A percentile compares a stretch with the other conserved stretches of the same genome.
Evolutionary conservation across 1,140 invertebrate genomes (phyloP).

Genomic region (Caerostris extrusa): DNA sequence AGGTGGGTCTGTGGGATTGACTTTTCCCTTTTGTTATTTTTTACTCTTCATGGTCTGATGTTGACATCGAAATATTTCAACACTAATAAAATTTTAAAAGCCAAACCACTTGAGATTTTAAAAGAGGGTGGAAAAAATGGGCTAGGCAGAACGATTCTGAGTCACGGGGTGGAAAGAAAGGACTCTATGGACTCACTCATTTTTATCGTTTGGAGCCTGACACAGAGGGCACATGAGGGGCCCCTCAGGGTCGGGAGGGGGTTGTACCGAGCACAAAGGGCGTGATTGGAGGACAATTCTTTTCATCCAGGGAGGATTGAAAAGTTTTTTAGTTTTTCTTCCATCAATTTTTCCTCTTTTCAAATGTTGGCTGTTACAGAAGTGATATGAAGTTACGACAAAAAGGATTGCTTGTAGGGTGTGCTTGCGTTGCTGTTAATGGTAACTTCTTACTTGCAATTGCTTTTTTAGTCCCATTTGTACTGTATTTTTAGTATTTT

Average conservation of each 20-base stretch:
- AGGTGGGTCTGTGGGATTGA: background rate
- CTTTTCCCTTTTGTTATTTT: background rate
- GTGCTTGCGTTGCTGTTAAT: conserved; percentile 34
- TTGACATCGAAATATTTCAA: background rate
- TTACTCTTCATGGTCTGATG: background rate
- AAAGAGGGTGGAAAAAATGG: background rate
- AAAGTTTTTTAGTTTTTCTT: conserved; percentile 3
- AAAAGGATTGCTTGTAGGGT: conserved; percentile 60
- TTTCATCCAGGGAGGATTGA: background rate
- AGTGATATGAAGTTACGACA: conserved; percentile 71
- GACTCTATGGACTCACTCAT: conserved; percentile 56
- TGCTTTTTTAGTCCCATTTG: background rate
- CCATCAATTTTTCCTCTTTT: background rate
- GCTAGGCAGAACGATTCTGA: background rate
- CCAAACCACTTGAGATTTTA: conserved; percentile 35
- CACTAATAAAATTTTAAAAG: conserved; percentile 52
- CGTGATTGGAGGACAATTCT: conserved; percentile 64
- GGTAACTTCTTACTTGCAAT: conserved; percentile 38
- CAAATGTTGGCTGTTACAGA: conserved; percentile 39
- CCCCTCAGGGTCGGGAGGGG: conserved; percentile 59
- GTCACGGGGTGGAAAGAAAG: background rate
- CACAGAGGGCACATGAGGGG: conserved; percentile 35
- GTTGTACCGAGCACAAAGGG: conserved; percentile 53
- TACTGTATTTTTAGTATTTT: conserved; percentile 16
- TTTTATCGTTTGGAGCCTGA: conserved; percentile 16